Evolutionary conservation across 2,797 vertebrate genomes (phyloP).

Genomic region (Myotis daubentonii): DNA sequence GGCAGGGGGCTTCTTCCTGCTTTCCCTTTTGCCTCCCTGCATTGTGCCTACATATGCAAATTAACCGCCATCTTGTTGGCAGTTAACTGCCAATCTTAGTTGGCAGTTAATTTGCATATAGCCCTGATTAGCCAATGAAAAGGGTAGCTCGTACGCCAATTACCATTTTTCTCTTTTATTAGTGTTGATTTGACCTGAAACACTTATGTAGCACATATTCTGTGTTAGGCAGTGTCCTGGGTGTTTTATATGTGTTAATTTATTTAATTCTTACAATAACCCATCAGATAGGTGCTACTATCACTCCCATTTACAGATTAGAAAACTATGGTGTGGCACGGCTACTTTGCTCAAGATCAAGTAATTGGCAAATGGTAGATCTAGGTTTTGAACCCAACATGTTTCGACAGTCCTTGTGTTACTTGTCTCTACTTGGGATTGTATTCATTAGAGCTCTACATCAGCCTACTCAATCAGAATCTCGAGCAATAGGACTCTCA

Average conservation of each 20-base stretch:
- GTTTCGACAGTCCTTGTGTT: neutral
- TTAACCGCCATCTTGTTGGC: too few relatives aligned
- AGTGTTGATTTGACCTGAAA: constrained; percentile 4
- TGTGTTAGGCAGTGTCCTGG: neutral
- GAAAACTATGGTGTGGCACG: neutral
- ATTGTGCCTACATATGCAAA: too few relatives aligned
- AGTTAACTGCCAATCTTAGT: too few relatives aligned
- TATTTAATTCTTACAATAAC: neutral
- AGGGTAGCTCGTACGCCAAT: too few relatives aligned
- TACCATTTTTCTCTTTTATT: too few relatives aligned
- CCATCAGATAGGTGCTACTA: neutral
- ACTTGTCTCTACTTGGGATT: neutral
- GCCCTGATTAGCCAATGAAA: too few relatives aligned
- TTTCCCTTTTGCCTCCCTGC: too few relatives aligned
- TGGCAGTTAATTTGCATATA: too few relatives aligned
- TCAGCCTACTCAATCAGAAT: neutral
- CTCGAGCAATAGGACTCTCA: neutral
- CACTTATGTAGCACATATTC: neutral
- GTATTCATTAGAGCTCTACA: neutral
- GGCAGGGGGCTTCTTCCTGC: too few relatives aligned
- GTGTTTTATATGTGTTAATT: neutral
- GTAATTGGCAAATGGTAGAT: neutral
- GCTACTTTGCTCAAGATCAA: neutral
- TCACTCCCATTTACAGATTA: neutral
- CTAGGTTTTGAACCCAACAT: neutral